Evolutionary conservation across 1,140 invertebrate genomes (phyloP).

Genomic region (Acromyrmex heyeri): DNA sequence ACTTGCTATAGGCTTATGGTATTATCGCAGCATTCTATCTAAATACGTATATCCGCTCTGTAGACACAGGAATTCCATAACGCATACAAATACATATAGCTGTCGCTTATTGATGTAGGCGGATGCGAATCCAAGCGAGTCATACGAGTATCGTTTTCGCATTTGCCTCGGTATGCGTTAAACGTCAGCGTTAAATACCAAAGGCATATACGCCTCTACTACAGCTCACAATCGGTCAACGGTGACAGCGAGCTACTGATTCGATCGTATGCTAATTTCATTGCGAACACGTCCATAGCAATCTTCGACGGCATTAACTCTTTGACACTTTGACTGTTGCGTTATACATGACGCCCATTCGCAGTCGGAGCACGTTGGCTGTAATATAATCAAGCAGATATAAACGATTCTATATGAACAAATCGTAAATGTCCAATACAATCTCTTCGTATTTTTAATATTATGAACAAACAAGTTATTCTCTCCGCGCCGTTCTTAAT

Average conservation of each 20-base stretch:
- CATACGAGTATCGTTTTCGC: conserved; percentile 43
- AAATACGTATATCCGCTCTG: conserved; percentile 27
- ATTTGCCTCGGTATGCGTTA: conserved; percentile 35
- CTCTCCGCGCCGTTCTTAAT: neutral
- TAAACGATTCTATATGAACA: conserved; percentile 8
- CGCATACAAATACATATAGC: conserved; percentile 37
- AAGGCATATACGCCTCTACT: conserved; percentile 19
- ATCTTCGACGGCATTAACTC: conserved; percentile 30
- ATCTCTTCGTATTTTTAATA: neutral
- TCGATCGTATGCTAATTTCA: conserved; percentile 51
- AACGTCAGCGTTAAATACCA: conserved; percentile 46
- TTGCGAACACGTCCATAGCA: conserved; percentile 34
- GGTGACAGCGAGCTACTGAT: conserved; percentile 12
- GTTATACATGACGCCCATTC: conserved; percentile 10
- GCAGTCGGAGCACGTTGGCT: neutral
- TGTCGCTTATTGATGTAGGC: conserved; percentile 32
- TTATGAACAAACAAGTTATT: neutral
- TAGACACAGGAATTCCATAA: conserved; percentile 46
- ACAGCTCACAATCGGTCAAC: conserved; percentile 33
- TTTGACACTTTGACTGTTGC: conserved; percentile 37
- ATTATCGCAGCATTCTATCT: conserved; percentile 35
- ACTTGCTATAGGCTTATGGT: conserved; percentile 17
- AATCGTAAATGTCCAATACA: neutral
- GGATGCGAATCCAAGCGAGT: conserved; percentile 30
- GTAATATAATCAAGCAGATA: neutral